Conservation (phyloP, 2,888 invertebrate species). For the Ochropleura leucogaster region DNA sequence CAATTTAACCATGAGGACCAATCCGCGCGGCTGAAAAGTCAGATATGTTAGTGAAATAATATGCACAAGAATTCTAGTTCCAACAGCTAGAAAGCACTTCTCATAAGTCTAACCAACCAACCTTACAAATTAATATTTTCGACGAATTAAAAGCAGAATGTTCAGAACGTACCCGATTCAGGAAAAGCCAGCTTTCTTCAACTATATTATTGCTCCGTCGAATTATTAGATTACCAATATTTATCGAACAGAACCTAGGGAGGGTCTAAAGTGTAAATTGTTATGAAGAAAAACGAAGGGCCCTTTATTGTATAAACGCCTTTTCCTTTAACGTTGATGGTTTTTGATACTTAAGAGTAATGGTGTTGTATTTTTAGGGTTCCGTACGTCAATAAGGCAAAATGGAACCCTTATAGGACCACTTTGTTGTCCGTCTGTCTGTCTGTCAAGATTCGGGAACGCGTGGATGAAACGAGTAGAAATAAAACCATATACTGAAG, state of each 20-base stretch:
- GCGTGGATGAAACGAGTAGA: too few species aligned
- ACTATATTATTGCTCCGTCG: constrained; percentile 14
- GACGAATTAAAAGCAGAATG: not conserved
- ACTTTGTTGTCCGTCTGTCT: too few species aligned
- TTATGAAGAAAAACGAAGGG: constrained; percentile 25
- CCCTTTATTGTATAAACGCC: not conserved
- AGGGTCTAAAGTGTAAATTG: constrained; percentile 16
- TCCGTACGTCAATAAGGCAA: too few species aligned
- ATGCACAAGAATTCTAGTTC: not conserved
- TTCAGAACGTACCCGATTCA: not conserved
- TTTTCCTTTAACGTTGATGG: not conserved
- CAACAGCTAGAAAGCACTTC: not conserved
- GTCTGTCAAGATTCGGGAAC: too few species aligned
- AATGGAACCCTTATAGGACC: too few species aligned
- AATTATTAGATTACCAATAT: constrained; percentile 30
- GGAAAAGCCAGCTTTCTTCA: constrained; percentile 6
- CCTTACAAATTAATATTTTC: not conserved
- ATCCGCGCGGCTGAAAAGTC: too few species aligned
- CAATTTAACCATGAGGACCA: too few species aligned
- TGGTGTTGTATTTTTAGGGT: too few species aligned
- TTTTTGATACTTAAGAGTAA: not conserved
- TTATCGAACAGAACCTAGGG: constrained; percentile 26
- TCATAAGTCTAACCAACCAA: not conserved
- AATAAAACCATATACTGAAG: too few species aligned
- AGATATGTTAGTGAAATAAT: too few species aligned